phyloP scores from a whole-genome alignment of 2,797 vertebrate species.

The Muscicapa striata region DNA sequence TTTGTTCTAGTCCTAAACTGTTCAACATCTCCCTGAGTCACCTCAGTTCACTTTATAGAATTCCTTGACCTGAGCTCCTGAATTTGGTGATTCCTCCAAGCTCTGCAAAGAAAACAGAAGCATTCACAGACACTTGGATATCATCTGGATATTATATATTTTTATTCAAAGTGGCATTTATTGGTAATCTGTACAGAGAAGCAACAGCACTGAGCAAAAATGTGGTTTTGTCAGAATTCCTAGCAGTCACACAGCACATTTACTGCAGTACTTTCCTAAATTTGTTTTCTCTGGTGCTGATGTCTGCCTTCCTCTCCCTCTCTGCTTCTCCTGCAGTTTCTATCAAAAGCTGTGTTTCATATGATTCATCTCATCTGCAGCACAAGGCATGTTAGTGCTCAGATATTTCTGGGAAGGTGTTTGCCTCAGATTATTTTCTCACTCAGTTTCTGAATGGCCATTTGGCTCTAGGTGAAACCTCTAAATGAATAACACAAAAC shows the following conservation, averaged over 20 bases:
- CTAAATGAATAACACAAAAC: neutral
- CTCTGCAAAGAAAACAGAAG: neutral
- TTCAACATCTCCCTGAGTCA: neutral
- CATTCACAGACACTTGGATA: neutral
- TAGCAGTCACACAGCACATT: neutral
- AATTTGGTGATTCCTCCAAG: neutral
- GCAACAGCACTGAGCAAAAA: neutral
- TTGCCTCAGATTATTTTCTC: neutral
- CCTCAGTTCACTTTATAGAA: neutral
- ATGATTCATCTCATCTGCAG: neutral
- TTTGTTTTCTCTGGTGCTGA: neutral
- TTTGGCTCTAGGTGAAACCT: neutral
- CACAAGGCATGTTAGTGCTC: neutral
- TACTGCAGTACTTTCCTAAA: neutral
- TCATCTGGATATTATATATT: neutral
- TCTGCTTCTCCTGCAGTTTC: neutral
- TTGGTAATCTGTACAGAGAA: neutral
- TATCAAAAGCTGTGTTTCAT: neutral
- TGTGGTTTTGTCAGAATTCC: neutral
- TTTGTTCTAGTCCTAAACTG: neutral
- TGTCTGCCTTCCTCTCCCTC: neutral
- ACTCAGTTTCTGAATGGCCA: neutral
- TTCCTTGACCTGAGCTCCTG: neutral
- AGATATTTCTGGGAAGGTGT: neutral
- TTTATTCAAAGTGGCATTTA: neutral